phyloP scores from a whole-genome alignment of 2,888 invertebrate species.

The Pterostichus madidus region DNA sequence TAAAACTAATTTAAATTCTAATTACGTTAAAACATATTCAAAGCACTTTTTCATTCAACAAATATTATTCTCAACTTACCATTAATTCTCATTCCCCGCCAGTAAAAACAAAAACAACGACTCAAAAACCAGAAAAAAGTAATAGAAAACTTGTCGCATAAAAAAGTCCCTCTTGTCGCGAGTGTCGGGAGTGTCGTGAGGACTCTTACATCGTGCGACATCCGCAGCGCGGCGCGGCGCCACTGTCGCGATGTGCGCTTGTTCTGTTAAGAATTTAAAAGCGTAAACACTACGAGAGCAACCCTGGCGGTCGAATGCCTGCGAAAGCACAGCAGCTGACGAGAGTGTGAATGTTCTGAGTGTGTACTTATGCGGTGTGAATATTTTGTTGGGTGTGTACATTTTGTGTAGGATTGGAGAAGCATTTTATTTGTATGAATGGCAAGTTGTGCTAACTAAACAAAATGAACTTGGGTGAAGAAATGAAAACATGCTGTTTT shows the following conservation, averaged over 20 bases:
- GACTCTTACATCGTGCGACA: conserved; percentile 3
- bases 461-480: too few relatives aligned
- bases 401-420: too few relatives aligned
- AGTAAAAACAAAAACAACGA: conserved; percentile 38
- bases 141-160: conserved; percentile 48
- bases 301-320: conserved; percentile 14
- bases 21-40: background rate
- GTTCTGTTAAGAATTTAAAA: conserved; percentile 47
- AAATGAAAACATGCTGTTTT: too few relatives aligned
- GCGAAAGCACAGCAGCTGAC: conserved; percentile 21
- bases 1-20: background rate
- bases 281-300: conserved; percentile 29
- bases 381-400: conserved; percentile 12
- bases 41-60: conserved; percentile 17
- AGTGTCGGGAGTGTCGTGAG: conserved; percentile 23
- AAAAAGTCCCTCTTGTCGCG: conserved; percentile 46
- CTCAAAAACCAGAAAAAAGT: conserved; percentile 38
- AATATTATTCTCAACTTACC: conserved; percentile 6
- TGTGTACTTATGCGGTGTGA: background rate
- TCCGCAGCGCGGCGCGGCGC: conserved; percentile 17
- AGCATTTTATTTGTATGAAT: too few relatives aligned
- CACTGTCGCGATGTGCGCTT: background rate
- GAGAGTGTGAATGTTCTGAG: conserved; percentile 14
- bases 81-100: conserved; percentile 34
- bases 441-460: too few relatives aligned